phyloP scores from a whole-genome alignment of 2,113 vertebrate genomes.

The Podarcis raffonei region DNA sequence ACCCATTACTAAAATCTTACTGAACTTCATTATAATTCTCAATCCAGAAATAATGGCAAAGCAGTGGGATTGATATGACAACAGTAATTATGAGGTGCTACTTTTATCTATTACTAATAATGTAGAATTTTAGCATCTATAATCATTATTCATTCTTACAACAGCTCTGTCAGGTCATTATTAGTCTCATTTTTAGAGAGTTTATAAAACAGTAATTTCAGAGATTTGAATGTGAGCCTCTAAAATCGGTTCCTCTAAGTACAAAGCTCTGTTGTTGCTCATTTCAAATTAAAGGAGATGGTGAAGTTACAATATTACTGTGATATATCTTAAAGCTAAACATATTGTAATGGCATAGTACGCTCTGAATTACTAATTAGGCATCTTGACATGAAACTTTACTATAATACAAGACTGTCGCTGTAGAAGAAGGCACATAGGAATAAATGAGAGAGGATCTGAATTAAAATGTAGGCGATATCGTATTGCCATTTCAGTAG shows the following conservation, averaged over 20 bases:
- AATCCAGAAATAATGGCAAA: not conserved
- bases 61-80: conserved; percentile 9
- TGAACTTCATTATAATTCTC: not conserved
- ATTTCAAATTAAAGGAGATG: not conserved
- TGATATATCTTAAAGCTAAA: not conserved
- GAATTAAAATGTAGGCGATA: not conserved
- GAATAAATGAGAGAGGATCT: not conserved
- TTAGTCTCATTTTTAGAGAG: not conserved
- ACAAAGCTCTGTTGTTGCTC: not conserved
- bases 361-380: not conserved
- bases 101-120: not conserved
- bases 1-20: conserved; percentile 25
- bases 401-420: not conserved
- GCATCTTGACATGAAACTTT: not conserved
- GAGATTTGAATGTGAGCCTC: not conserved
- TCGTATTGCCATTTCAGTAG: not conserved
- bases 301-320: not conserved
- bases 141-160: not conserved
- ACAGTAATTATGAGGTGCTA: not conserved
- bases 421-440: not conserved
- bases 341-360: too few relatives aligned
- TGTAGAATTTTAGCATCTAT: not conserved
- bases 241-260: not conserved
- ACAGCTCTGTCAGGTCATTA: not conserved
- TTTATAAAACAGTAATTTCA: not conserved